phyloP scores from a whole-genome alignment of 2,113 vertebrate species.

The Sorex fumeus region DNA sequence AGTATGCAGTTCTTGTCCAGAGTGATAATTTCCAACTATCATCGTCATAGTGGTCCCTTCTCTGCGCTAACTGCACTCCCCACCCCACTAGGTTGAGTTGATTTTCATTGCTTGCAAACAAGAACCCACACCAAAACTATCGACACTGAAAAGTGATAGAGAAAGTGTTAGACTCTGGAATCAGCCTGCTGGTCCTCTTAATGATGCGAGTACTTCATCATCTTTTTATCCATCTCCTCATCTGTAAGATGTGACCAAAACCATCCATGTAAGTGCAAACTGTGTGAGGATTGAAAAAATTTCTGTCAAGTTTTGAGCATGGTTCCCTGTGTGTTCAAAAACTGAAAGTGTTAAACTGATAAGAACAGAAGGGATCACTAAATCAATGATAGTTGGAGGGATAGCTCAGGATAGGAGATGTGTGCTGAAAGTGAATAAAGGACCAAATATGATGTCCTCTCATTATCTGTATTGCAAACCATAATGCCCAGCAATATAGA shows the following conservation, averaged over 20 bases:
- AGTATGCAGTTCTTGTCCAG: too few species aligned
- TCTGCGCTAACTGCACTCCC: too few species aligned
- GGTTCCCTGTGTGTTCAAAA: not conserved
- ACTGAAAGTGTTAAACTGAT: too few species aligned
- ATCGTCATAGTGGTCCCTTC: too few species aligned
- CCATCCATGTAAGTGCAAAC: not conserved
- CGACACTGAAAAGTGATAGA: not conserved
- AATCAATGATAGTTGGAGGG: too few species aligned
- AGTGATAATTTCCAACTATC: too few species aligned
- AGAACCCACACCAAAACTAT: not conserved
- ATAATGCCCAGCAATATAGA: too few species aligned
- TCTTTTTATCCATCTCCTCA: constrained; percentile 16
- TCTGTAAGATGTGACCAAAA: constrained; percentile 39
- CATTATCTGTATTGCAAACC: too few species aligned
- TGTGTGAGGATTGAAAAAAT: constrained; percentile 6
- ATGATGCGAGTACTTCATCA: not conserved
- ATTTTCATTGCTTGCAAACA: constrained; percentile 37
- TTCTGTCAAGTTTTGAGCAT: constrained; percentile 37
- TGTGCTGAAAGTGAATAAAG: too few species aligned
- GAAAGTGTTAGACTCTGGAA: not conserved
- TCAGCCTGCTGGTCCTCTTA: constrained; percentile 17
- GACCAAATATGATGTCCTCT: too few species aligned
- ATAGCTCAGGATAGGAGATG: too few species aligned
- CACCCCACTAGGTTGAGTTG: not conserved
- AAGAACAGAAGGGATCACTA: too few species aligned